These are phyloP conservation scores for Lemur catta DNA, from an alignment of 2,797 vertebrate genomes.

Conservation along the genomic window DNA sequence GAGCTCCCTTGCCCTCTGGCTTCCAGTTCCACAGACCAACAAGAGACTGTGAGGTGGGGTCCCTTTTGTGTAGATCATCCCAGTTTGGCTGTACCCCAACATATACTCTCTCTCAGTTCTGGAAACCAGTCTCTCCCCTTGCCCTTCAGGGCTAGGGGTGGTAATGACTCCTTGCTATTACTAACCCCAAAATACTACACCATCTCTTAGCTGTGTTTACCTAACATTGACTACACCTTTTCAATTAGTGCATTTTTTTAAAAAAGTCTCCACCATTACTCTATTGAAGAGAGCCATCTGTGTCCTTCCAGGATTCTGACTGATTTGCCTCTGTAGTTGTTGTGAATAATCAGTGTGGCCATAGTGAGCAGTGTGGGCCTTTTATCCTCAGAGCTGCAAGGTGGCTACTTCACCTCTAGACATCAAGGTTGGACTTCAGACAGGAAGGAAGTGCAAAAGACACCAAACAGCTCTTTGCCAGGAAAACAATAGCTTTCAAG, in stretches of 20 bases:
- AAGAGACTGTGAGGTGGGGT: neutral
- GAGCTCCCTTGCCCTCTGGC: neutral
- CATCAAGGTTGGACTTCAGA: neutral
- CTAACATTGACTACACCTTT: neutral
- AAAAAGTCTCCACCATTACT: neutral
- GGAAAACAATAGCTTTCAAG: slow-evolving; percentile 39
- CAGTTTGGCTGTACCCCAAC: too few relatives aligned
- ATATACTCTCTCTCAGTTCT: neutral
- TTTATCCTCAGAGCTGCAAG: neutral
- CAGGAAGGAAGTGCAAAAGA: neutral
- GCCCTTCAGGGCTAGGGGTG: neutral
- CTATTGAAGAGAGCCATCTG: neutral
- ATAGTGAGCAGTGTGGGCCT: neutral
- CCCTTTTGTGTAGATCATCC: neutral
- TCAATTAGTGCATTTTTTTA: neutral
- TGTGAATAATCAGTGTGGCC: neutral
- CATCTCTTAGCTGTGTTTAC: neutral
- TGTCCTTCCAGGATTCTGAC: neutral
- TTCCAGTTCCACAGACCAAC: neutral
- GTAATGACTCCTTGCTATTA: neutral
- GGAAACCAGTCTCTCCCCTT: neutral
- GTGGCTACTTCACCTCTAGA: neutral
- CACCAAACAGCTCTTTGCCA: neutral
- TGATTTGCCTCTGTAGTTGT: neutral
- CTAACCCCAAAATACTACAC: neutral